Base-by-base conservation (phyloP, 2,113 vertebrate genomes). In the Pan paniscus region DNA sequence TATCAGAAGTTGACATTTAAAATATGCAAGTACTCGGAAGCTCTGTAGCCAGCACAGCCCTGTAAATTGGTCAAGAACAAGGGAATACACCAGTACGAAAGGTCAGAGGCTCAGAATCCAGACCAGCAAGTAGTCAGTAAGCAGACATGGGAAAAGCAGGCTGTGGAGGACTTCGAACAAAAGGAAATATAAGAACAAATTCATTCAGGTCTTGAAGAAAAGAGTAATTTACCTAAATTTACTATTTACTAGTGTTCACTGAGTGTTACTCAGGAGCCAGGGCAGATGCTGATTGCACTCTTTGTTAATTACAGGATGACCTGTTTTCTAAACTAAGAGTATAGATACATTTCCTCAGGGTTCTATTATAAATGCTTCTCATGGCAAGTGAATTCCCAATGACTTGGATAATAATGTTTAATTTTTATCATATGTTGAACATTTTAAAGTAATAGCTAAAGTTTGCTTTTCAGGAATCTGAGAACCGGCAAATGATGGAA, bases 401-500 rank as follows among this genome's bases (percentile, higher is more conserved):
- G 32, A n/a, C 59, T 5, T 89, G 59, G 55, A 64, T 85, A 93
- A 59, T 76, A 82, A 30, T 97, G 90, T 93, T 96, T 89, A 55
- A 73, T 55, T 92, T 94, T 30, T 76, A 72, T 75, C 30, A n/a
- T 79, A 75, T 90, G 11, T 35, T 94, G 25, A 70, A 48, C 38
- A 81, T 86, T 94, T 85, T 79, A 95, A 89, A 97, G 73, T 94
- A 94, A 97, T 93, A 35, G 1, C 70, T 38, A 70, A 95, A 81
- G 84, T 83, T 96, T 97, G 27, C 88, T 40, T 98, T 89, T 88
- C 94, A 99, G 99, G 99, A 99, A 94, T 98, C 96, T 93, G 99
- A 99, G 83, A 99, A 98, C 89, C 97, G 95, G 0, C 96, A 99
- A 90, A 98, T 99, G 96, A 97, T 99, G 98, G 98, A 99, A n/a